Conservation (phyloP, 2,113 vertebrate genomes). For the Perccottus glenii region DNA sequence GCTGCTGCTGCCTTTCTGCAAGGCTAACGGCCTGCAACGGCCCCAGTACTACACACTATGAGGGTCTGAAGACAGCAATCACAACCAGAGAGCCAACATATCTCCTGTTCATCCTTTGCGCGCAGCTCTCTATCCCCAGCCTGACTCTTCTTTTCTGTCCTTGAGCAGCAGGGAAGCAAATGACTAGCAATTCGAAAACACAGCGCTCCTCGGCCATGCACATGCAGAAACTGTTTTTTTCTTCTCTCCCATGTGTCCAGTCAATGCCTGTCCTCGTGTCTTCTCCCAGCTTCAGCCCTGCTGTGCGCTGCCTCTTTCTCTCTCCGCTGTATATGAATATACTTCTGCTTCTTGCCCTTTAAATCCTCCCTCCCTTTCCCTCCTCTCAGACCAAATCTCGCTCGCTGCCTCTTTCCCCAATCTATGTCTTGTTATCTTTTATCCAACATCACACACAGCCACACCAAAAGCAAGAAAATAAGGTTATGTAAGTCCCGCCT, state of each 20-base stretch:
- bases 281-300: conserved; percentile 49
- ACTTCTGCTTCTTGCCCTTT: conserved; percentile 76
- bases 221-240: conserved; percentile 40
- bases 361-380: conserved; percentile 60
- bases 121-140: conserved; percentile 50
- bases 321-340: conserved; percentile 67
- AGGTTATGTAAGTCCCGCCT: conserved; percentile 45
- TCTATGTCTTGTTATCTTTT: conserved; percentile 59
- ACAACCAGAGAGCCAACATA: conserved; percentile 67
- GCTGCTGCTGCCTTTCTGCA: conserved; percentile 48
- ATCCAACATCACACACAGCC: conserved; percentile 51
- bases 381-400: conserved; percentile 53
- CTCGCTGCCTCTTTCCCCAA: conserved; percentile 51
- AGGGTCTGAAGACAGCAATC: conserved; percentile 68
- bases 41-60: conserved; percentile 57
- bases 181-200: conserved; percentile 54
- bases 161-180: conserved; percentile 39
- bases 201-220: conserved; percentile 53
- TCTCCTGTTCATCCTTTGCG: conserved; percentile 77
- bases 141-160: conserved; percentile 44
- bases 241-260: conserved; percentile 63
- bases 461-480: conserved; percentile 38
- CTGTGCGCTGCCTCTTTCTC: conserved; percentile 57
- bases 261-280: conserved; percentile 67
- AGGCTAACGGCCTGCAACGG: conserved; percentile 71